Evolutionary conservation across 2,797 vertebrate genomes (phyloP), one percentile per base, ranked within the genome.

Genomic region (Clarias laeviceps): DNA sequence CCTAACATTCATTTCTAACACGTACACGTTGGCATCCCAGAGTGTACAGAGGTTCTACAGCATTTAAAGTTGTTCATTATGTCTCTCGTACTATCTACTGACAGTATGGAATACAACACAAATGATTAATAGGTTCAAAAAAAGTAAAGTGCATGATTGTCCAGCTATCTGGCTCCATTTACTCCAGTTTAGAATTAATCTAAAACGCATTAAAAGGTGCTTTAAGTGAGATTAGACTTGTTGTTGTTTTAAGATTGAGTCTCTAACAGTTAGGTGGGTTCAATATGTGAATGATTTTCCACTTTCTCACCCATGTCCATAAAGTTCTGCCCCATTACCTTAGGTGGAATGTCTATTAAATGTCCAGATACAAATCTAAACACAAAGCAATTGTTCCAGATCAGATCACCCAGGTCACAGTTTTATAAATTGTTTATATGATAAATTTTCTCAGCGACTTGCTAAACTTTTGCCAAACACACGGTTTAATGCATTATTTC

Each of bases 61-160:
- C 59, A 37, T 45, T 34, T 24, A 82, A 61, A 85, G 14, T 15
- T 86, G 83, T 62, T 57, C n/a, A 54, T 82, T 20, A 80, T 84
- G 56, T 34, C 22, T 76, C 32, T 57, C 37, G 64, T 59, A 7
- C 54, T 29, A 18, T 70, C 37, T 50, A 57, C 7, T 57, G 50
- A 57, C 8, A 14, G 1, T 1, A 78, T n/a, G 20, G 20, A 78
- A 59, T 24, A 61, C 56, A 61, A 61, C 24, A 34, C 22, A 15
- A 61, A 37, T 61, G 57, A 78, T 61, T 37, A 14, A 78, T 61
- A 5, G 1, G 8, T 34, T 59, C 4, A 32, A 5, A 24, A 34
- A 5, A 34, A 34, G 9, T 15, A 22, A 77, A 76, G n/a, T 2
- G 14, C n/a, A 1, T 17, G 27, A 54, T 20, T 76, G 7, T 20